Conservation (phyloP, 1,140 invertebrate species). For the Tetraneura akinire region DNA sequence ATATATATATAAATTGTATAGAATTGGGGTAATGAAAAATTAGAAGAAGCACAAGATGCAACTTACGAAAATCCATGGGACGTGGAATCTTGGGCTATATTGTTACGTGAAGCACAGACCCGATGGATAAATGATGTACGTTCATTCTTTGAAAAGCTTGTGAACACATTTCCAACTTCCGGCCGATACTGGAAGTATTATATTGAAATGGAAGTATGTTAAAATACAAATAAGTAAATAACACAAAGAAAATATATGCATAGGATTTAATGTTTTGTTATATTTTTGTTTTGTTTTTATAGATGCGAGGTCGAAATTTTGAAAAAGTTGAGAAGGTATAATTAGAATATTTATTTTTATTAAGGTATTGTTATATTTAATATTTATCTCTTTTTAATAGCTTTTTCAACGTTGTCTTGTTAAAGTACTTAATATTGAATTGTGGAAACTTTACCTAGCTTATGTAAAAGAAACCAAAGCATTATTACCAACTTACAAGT, state of each 20-base stretch:
- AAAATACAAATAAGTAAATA: no score
- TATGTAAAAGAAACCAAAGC: constrained; percentile 99
- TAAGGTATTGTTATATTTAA: constrained; percentile 56
- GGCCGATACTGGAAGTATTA: constrained; percentile 99
- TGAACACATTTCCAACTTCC: constrained; percentile 90
- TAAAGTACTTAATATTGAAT: constrained; percentile 97
- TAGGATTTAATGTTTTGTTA: neutral
- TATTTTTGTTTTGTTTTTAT: constrained; percentile 53
- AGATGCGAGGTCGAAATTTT: constrained; percentile 94
- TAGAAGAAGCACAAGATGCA: constrained; percentile 76
- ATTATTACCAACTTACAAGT: constrained; percentile 91
- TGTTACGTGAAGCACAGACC: constrained; percentile 88
- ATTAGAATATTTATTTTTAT: constrained; percentile 54
- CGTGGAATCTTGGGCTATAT: constrained; percentile 93
- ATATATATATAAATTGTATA: constrained; percentile 59
- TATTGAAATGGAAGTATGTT: constrained; percentile 94
- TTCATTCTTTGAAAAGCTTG: constrained; percentile 89
- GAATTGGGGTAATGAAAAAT: constrained; percentile 85
- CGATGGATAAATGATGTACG: constrained; percentile 89
- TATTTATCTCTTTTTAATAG: constrained; percentile 64
- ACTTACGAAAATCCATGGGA: constrained; percentile 87
- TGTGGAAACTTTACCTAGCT: constrained; percentile 96
- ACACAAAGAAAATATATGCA: neutral
- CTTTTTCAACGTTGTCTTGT: constrained; percentile 97
- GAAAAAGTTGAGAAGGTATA: constrained; percentile 98